These are phyloP conservation scores for Hirundo rustica DNA, from an alignment of 2,797 vertebrate genomes.

Conservation along the genomic window DNA sequence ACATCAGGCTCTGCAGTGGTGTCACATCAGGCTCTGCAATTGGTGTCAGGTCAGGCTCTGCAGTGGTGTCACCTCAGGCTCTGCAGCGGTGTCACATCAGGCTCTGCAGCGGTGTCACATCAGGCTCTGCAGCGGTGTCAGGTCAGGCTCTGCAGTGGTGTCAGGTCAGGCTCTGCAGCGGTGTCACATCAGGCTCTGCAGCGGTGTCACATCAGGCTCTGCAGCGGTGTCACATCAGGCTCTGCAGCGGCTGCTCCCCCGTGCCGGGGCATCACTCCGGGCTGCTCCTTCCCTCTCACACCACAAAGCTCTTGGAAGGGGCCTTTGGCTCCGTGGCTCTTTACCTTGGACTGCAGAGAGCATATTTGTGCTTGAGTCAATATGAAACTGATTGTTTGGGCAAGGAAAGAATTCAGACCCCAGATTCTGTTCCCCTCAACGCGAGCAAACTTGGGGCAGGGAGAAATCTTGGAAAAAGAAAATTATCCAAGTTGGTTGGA, in stretches of 20 bases:
- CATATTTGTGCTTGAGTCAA: constrained; percentile 30
- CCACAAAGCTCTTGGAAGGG: neutral
- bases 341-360: constrained; percentile 10
- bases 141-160: too few species aligned
- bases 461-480: neutral
- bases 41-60: too few species aligned
- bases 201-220: too few species aligned
- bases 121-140: too few species aligned
- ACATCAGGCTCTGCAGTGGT: too few species aligned
- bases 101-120: too few species aligned
- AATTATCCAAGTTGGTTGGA: too few species aligned
- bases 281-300: neutral
- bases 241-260: neutral
- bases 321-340: neutral
- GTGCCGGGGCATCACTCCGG: neutral
- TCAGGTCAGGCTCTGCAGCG: neutral
- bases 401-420: neutral
- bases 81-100: too few species aligned
- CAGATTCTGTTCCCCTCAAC: neutral
- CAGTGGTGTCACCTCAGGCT: too few species aligned
- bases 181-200: too few species aligned
- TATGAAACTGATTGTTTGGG: neutral
- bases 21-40: too few species aligned
- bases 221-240: neutral
- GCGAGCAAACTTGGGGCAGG: rapidly evolving